A percentile compares a stretch with the other conserved stretches of the same genome.
Conservation (phyloP, 2,797 vertebrate genomes). For the Phylloscopus collybita region DNA sequence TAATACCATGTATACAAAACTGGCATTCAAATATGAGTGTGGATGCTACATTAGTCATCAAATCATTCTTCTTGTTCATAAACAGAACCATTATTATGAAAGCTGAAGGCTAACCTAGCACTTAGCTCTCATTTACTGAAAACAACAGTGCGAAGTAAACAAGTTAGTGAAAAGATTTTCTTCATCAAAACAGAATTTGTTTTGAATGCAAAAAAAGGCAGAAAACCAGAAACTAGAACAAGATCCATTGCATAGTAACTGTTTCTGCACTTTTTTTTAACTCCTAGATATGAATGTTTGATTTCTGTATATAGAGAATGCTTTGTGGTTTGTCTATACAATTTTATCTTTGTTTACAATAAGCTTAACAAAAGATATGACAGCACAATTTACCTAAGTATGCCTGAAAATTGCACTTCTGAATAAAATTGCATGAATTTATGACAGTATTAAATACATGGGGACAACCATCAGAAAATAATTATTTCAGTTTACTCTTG, state of each 20-base stretch:
- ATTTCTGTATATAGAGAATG: not conserved
- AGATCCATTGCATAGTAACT: not conserved
- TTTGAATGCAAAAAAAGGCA: not conserved
- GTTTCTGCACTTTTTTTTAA: not conserved
- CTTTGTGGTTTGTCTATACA: not conserved
- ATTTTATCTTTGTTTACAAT: slow-evolving; percentile 36
- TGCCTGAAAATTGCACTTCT: slow-evolving; percentile 50
- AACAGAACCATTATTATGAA: slow-evolving; percentile 29
- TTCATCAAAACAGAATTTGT: slow-evolving; percentile 5
- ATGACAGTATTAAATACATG: not conserved
- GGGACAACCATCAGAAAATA: slow-evolving; percentile 28
- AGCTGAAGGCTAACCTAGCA: not conserved
- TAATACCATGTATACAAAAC: not conserved
- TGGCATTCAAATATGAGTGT: not conserved
- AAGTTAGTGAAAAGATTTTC: slow-evolving; percentile 16
- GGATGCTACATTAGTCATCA: slow-evolving; percentile 41
- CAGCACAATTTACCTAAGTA: slow-evolving; percentile 25
- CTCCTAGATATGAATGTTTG: not conserved
- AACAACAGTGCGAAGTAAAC: slow-evolving; percentile 10
- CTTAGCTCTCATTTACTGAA: slow-evolving; percentile 19
- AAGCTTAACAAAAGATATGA: slow-evolving; percentile 1
- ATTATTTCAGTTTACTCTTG: slow-evolving; percentile 51
- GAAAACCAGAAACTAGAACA: not conserved
- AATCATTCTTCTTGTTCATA: slow-evolving; percentile 1
- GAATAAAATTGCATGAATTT: slow-evolving; percentile 47